Evolutionary conservation across 1,140 invertebrate genomes (phyloP), one percentile per base, ranked within the genome.

Genomic region (Calliphora vicina): DNA sequence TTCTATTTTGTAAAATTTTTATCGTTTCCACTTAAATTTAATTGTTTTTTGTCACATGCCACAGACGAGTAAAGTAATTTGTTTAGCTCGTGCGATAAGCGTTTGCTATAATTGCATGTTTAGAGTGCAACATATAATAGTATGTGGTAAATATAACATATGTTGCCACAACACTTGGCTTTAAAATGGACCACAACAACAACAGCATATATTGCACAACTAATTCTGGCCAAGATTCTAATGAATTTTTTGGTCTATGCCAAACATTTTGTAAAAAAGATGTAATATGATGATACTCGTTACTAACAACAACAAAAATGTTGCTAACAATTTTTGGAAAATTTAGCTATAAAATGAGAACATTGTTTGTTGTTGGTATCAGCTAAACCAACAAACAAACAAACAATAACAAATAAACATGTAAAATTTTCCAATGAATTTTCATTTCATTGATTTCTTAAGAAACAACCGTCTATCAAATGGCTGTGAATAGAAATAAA

Each of bases 21-120:
- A 88, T 88, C 87, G 87, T 88, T 88, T 88, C 86, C 87, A 88
- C 87, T 88, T 88, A 88, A 88, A 85, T 88, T 88, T 88, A 88
- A 88, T 88, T 88, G 87, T 87, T 86, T 87, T 82, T 83, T 88
- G 87, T 88, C 86, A 88, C 84, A 87, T 61, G 81, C 82, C 82
- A 78, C 42, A 35, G 27, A 29, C 15, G 73, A 25, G 61, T 67
- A 67, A 25, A 78, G 35, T 78, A 78, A 78, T 78, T 78, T 78
- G 74, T 78, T 43, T 45, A 78, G n/a, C 74, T 78, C 35, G 35
- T 45, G 74, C 20, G 74, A 78, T 78, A 78, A 78, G 74, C n/a
- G n/a, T 3, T 67, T 5, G 20, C 5, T 67, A 78, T 78, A 78
- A 43, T 78, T 78, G 74, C 74, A 78, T 43, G 73, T 20, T 20